Evolutionary conservation across 2,797 vertebrate species (phyloP), one percentile per base, ranked within the genome.

Genomic region (Lithobates sylvaticus): DNA sequence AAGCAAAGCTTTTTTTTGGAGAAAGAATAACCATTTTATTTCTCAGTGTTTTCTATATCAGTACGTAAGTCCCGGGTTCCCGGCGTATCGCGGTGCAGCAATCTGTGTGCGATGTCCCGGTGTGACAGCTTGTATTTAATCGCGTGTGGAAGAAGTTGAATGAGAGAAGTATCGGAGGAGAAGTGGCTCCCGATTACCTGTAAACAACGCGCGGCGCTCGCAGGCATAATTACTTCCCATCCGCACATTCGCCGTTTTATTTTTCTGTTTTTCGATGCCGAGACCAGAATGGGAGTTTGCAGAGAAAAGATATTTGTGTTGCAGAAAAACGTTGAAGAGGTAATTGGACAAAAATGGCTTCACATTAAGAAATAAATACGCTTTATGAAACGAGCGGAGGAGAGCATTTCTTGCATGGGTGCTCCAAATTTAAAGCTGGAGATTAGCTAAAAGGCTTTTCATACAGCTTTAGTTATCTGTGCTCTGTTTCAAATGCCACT

Each of bases 181-280:
- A 10, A 69, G 77, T 79, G 65, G 44, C 10, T 42, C 65, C 12
- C 69, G 77, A 69, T 69, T 79, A 79, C 65, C 77, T 68, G 77
- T 78, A 78, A 78, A 79, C 77, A 79, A 79, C 69, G 77, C 69
- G 42, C 8, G 18, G 29, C 47, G 64, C 77, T 79, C 47, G 77
- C 42, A 79, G 77, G 77, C 65, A 69, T 50, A 69, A 79, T 69
- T 79, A 79, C 65, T 79, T 79, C 65, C 69, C 64, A 50, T 79
- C 77, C 32, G 65, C 77, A 50, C 26, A 47, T 64, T 34, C 69
- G 77, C 77, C 29, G 42, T 44, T 42, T 36, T 36, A 0, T 47
- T 36, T 79, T 69, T 79, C 42, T 42, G 16, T 47, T 79, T 50
- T 69, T 50, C 65, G 10, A 50, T 79, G 64, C 42, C 50, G n/a